Evolutionary conservation across 1,140 invertebrate species (phyloP).

Genomic region (Chionoecetes opilio): DNA sequence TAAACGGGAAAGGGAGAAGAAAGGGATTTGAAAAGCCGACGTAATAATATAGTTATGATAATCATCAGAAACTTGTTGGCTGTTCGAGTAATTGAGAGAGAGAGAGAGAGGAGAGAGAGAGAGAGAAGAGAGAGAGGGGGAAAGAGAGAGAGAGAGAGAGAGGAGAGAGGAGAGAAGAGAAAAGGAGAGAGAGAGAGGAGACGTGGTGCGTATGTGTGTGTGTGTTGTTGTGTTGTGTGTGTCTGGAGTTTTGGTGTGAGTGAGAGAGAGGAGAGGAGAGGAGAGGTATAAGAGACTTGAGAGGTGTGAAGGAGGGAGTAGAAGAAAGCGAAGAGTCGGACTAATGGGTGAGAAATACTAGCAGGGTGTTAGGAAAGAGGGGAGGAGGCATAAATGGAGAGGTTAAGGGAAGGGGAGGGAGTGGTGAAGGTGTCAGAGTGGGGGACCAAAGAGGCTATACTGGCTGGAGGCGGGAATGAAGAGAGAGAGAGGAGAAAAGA

Average conservation of each 20-base stretch:
- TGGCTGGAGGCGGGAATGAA: not conserved
- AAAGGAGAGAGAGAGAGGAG: no score
- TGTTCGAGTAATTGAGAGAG: not conserved
- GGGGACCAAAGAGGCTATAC: not conserved
- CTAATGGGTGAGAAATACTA: constrained; percentile 20
- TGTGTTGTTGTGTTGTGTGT: no score
- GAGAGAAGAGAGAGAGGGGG: not conserved
- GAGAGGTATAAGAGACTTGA: not conserved
- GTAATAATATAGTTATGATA: not conserved
- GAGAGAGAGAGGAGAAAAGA: not conserved
- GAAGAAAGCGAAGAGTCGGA: not conserved
- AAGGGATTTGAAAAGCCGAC: not conserved
- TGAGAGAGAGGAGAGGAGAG: not conserved
- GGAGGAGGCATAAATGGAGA: constrained; percentile 27
- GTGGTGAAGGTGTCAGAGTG: not conserved
- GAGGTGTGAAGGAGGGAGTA: not conserved
- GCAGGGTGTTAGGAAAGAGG: not conserved
- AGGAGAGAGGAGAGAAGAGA: not conserved
- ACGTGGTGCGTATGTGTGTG: no score
- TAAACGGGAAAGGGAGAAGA: not conserved
- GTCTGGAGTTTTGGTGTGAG: no score
- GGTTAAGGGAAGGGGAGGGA: not conserved
- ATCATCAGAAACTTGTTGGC: not conserved
- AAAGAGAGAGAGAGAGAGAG: not conserved
- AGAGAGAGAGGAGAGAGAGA: constrained; percentile 10